These are phyloP conservation scores for Drosophila neutralis DNA, from an alignment of 2,888 invertebrate genomes.

Conservation along the genomic window DNA sequence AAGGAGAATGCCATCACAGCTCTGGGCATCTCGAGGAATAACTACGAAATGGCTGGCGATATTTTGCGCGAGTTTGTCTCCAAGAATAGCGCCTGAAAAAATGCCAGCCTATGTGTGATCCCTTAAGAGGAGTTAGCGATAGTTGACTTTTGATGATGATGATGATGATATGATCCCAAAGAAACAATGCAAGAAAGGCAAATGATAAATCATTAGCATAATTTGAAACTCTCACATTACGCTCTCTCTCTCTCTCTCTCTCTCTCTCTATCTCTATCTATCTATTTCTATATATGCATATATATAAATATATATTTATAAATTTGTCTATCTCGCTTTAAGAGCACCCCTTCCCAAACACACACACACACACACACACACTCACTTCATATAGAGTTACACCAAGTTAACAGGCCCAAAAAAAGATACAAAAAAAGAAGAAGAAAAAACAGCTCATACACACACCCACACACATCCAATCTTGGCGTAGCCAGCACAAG, in stretches of 20 bases:
- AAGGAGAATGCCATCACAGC: constrained; percentile 96
- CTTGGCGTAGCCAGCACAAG: constrained; percentile 79
- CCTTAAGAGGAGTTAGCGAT: constrained; percentile 12
- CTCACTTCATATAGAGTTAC: constrained; percentile 57
- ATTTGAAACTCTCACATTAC: constrained; percentile 49
- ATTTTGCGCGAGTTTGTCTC: constrained; percentile 95
- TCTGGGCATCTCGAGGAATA: constrained; percentile 95
- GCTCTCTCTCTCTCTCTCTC: constrained; percentile 28
- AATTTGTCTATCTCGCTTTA: constrained; percentile 59
- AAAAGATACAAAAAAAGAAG: neutral
- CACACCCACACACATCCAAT: constrained; percentile 31
- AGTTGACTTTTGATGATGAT: constrained; percentile 9
- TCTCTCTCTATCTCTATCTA: constrained; percentile 8
- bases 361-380: constrained; percentile 1
- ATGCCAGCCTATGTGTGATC: constrained; percentile 35
- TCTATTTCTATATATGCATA: constrained; percentile 12
- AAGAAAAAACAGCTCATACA: constrained; percentile 6
- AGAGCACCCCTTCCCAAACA: constrained; percentile 45
- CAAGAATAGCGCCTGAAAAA: constrained; percentile 85
- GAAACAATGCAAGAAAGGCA: constrained; percentile 45
- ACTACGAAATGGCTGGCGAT: constrained; percentile 97
- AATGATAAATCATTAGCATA: constrained; percentile 54
- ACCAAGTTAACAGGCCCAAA: constrained; percentile 39
- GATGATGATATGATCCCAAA: constrained; percentile 38
- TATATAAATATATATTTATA: constrained; percentile 41